A percentile compares a stretch with the other conserved stretches of the same genome.
phyloP scores from a whole-genome alignment of 2,113 vertebrate genomes.

The Reinhardtius hippoglossoides region DNA sequence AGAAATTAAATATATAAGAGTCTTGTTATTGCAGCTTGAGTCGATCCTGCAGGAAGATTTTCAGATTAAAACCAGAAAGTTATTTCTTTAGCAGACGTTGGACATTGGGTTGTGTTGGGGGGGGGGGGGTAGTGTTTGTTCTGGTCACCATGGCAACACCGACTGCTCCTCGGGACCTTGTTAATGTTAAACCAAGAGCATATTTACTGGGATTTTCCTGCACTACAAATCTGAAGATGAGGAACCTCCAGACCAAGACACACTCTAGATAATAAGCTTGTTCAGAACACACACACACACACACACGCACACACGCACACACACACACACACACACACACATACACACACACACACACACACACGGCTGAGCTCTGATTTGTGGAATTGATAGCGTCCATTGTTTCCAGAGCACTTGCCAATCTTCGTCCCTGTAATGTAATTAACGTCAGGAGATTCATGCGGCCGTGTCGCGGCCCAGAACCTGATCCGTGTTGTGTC shows the following conservation, averaged over 20 bases:
- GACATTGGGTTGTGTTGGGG: background rate
- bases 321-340: slow-evolving; percentile 55
- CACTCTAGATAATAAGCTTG: slow-evolving; percentile 89
- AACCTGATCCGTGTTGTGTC: slow-evolving; percentile 95
- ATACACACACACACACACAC: slow-evolving; percentile 47
- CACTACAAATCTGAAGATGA: slow-evolving; percentile 65
- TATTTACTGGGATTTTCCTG: slow-evolving; percentile 52
- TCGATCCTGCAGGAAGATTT: background rate
- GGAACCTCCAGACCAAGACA: slow-evolving; percentile 75
- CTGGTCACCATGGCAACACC: slow-evolving; percentile 60
- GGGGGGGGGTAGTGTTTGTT: slow-evolving; percentile 50
- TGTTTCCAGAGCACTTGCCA: slow-evolving; percentile 90
- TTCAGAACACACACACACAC: slow-evolving; percentile 66
- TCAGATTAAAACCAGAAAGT: background rate
- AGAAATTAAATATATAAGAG: background rate
- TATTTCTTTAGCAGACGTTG: too few relatives aligned
- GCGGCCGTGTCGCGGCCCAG: slow-evolving; percentile 88
- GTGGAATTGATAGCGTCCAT: slow-evolving; percentile 88
- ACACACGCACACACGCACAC: slow-evolving; percentile 37
- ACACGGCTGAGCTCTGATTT: slow-evolving; percentile 87
- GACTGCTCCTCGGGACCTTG: slow-evolving; percentile 29
- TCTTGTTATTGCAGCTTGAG: too few relatives aligned
- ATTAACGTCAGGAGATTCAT: slow-evolving; percentile 96
- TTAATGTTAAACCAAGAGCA: slow-evolving; percentile 78
- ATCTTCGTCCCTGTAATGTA: slow-evolving; percentile 95